A percentile compares a stretch with the other conserved stretches of the same genome.
Conservation (phyloP, 1,140 invertebrate species). For the Linepithema humile region DNA sequence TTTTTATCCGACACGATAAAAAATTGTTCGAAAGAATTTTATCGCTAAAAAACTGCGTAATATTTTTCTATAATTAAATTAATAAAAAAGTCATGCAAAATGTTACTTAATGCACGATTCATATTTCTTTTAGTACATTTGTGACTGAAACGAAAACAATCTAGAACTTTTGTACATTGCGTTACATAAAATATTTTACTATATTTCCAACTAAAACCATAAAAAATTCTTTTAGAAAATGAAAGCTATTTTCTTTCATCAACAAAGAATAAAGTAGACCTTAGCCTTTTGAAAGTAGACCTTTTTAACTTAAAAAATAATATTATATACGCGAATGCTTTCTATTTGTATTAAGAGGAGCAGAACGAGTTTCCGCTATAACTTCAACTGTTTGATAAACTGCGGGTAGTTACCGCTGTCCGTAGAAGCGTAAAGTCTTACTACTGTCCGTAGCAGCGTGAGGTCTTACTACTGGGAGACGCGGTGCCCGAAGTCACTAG, state of each 20-base stretch:
- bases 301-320: background rate
- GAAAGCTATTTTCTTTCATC: background rate
- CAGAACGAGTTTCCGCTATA: background rate
- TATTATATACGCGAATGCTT: background rate
- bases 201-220: background rate
- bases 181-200: background rate
- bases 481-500: background rate
- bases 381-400: background rate
- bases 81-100: background rate
- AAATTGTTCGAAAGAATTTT: background rate
- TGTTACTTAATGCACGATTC: background rate
- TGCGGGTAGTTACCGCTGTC: background rate
- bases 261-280: background rate
- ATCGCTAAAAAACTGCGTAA: background rate
- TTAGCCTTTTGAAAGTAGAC: too few species aligned
- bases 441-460: background rate
- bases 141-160: background rate
- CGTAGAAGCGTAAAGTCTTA: background rate
- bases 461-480: conserved; percentile 19
- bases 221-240: background rate
- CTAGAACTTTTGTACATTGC: background rate
- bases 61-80: background rate
- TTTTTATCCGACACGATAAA: background rate
- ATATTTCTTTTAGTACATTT: background rate
- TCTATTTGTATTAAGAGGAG: background rate